These are phyloP conservation scores for Mesopsocus fuscifrons DNA, from an alignment of 2,888 invertebrate genomes.

Conservation along the genomic window DNA sequence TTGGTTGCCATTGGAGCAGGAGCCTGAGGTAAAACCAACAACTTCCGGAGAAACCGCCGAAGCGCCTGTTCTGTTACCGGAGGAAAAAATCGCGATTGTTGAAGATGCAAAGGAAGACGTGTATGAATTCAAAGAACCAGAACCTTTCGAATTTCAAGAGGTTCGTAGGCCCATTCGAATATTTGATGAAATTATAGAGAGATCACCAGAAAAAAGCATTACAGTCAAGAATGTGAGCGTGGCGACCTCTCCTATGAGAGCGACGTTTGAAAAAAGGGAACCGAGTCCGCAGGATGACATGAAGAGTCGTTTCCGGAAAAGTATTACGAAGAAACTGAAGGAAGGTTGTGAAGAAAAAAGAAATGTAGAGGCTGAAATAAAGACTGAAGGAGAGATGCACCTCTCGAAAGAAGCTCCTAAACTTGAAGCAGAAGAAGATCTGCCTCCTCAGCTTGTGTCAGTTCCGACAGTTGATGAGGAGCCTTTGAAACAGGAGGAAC, in stretches of 20 bases:
- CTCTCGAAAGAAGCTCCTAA: constrained; percentile 3
- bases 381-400: constrained; percentile 1
- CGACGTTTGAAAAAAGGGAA: background rate
- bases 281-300: background rate
- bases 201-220: constrained; percentile 10
- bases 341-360: no score
- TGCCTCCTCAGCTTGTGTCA: background rate
- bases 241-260: background rate
- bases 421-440: background rate
- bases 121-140: constrained; percentile 78
- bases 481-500: no score
- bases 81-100: constrained; percentile 18
- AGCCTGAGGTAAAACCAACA: constrained; percentile 2
- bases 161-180: constrained; percentile 32
- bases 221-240: background rate
- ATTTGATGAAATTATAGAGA: constrained; percentile 23
- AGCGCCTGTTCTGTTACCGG: constrained; percentile 21
- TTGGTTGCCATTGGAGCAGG: constrained; percentile 14
- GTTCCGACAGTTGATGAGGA: background rate
- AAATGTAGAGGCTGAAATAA: constrained; percentile 7
- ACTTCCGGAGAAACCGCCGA: constrained; percentile 17
- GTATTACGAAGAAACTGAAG: constrained; percentile 13
- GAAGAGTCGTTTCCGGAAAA: constrained; percentile 7
- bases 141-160: constrained; percentile 63
- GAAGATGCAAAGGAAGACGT: constrained; percentile 34